Conservation (phyloP, 2,888 invertebrate species). For the Mimumesa dahlbomi region DNA sequence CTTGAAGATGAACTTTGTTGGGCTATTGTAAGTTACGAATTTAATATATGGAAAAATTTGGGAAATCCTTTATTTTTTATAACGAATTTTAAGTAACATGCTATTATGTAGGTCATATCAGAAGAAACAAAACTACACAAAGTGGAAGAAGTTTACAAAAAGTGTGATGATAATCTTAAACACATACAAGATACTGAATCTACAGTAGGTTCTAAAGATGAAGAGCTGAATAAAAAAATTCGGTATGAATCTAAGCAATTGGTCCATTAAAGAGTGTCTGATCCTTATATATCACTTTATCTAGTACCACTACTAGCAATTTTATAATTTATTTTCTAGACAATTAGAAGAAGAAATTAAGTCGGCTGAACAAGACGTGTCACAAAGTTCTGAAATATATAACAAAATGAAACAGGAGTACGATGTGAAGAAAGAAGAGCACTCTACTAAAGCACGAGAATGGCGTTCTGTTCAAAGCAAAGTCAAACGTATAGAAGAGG, state of each 20-base stretch:
- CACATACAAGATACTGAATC: constrained; percentile 59
- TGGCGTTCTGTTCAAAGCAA: constrained; percentile 57
- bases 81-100: constrained; percentile 18
- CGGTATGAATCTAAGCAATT: constrained; percentile 76
- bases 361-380: constrained; percentile 55
- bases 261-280: too few species aligned
- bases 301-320: constrained; percentile 18
- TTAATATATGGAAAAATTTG: not conserved
- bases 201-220: constrained; percentile 60
- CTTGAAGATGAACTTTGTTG: constrained; percentile 84
- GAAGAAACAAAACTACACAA: constrained; percentile 48
- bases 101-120: constrained; percentile 43
- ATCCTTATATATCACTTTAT: too few species aligned
- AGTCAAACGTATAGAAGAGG: constrained; percentile 73
- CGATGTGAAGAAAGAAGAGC: constrained; percentile 50
- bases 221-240: constrained; percentile 74
- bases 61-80: not conserved
- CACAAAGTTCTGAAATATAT: constrained; percentile 48
- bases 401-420: constrained; percentile 51
- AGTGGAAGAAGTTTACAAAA: constrained; percentile 15
- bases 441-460: constrained; percentile 58
- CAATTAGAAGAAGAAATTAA: constrained; percentile 57
- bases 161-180: constrained; percentile 70
- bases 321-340: constrained; percentile 52
- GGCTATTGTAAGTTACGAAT: constrained; percentile 70